Evolutionary conservation across 2,113 vertebrate species (phyloP).

Genomic region (Bos indicus): DNA sequence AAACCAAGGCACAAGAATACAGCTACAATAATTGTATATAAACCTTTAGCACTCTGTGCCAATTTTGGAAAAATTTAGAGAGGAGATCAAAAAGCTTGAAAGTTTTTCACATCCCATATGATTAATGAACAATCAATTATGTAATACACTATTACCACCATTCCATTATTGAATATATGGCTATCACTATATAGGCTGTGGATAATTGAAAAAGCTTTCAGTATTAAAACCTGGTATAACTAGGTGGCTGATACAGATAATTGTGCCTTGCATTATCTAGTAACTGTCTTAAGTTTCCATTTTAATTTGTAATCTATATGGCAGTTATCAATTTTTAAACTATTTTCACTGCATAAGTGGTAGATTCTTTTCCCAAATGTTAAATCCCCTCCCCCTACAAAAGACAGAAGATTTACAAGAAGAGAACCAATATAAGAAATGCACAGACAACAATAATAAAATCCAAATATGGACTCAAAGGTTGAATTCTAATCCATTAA

Average conservation of each 20-base stretch:
- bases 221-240: conserved; percentile 58
- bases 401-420: conserved; percentile 56
- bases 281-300: conserved; percentile 19
- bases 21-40: conserved; percentile 56
- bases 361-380: not conserved
- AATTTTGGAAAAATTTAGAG: conserved; percentile 61
- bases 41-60: conserved; percentile 50
- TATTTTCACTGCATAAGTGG: conserved; percentile 36
- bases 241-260: not conserved
- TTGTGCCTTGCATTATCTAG: conserved; percentile 40
- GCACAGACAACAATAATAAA: conserved; percentile 42
- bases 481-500: conserved; percentile 12
- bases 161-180: conserved; percentile 60
- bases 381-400: conserved; percentile 45
- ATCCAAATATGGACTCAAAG: conserved; percentile 43
- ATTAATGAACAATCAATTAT: conserved; percentile 26
- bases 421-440: conserved; percentile 34
- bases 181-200: conserved; percentile 44
- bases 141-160: conserved; percentile 22
- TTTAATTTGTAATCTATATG: conserved; percentile 46
- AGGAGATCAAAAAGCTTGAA: conserved; percentile 48
- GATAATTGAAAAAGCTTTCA: conserved; percentile 56
- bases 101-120: conserved; percentile 22
- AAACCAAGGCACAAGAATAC: conserved; percentile 74
- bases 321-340: conserved; percentile 53